Evolutionary conservation across 2,113 vertebrate species (phyloP).

Genomic region (Helogale parvula): DNA sequence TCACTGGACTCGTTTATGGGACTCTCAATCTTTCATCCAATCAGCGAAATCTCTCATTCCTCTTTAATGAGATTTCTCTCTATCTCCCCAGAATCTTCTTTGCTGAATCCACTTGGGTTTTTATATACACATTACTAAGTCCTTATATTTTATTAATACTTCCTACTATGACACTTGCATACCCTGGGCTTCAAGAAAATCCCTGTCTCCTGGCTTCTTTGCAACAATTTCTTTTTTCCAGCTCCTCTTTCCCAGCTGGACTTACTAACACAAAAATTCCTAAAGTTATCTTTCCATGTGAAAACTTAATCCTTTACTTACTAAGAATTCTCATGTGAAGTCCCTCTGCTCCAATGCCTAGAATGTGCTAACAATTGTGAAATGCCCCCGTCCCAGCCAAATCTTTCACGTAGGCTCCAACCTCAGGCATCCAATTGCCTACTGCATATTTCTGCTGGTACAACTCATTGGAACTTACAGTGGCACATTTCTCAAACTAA

Average conservation of each 20-base stretch:
- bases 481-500: not conserved
- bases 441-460: not conserved
- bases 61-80: not conserved
- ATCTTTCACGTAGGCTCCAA: not conserved
- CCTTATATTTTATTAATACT: not conserved
- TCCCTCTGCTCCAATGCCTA: not conserved
- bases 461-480: not conserved
- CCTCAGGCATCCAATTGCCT: not conserved
- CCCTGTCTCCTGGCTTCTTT: not conserved
- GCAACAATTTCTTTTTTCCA: not conserved
- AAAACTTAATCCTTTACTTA: not conserved
- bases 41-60: not conserved
- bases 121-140: not conserved
- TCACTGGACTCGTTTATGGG: not conserved
- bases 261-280: not conserved
- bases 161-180: not conserved
- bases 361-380: not conserved
- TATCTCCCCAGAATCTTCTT: not conserved
- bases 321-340: not conserved
- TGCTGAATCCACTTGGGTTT: not conserved
- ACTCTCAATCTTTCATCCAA: not conserved
- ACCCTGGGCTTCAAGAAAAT: not conserved
- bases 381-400: not conserved
- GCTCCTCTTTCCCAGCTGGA: not conserved
- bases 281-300: not conserved